Evolutionary conservation across 2,888 invertebrate genomes (phyloP), one percentile per base, ranked within the genome.

Genomic region (Galeruca laticollis): DNA sequence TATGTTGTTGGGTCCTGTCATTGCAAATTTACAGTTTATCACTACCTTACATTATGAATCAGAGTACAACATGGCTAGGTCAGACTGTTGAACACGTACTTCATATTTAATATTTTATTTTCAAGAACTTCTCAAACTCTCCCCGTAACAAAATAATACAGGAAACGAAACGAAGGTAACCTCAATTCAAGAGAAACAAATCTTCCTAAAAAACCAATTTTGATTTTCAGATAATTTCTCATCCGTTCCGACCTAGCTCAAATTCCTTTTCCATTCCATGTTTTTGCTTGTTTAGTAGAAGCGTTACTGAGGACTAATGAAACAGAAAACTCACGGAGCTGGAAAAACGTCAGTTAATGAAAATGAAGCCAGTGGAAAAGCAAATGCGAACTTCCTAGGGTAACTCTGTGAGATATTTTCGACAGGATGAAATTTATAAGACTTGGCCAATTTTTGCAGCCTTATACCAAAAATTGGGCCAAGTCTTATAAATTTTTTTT

Each of bases 261-360:
- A 47, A 49, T 33, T 43, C 33, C 33, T 33, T 20, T 18, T 61
- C 35, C 51, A 51, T 15, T 52, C n/a, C 1, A 47, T 35, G 51
- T 61, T 61, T 51, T 54, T 0, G 56, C 61, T 51, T 13, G 66
- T 51, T 66, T 37, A 37, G 59, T 51, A 15, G 26, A 31, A 57
- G 57, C 26, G 54, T 67, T 54, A 33, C 60, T 56, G 18, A 54
- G 40, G 59, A 2, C 69, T 64, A 68, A 69, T 69, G 69, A 72
- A 76, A 71, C 70, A 73, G 70, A 73, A 72, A 69, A 68, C 71
- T 66, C 68, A 74, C 69, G 56, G 35, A 26, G 8, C 69, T 60
- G 62, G 66, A 69, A 69, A 72, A 72, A 72, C 56, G 64, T 51
- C 56, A 35, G 67, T 61, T 66, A 72, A 66, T 69, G 60, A 52